phyloP scores from a whole-genome alignment of 2,797 vertebrate genomes.

The Cossypha polioptera region DNA sequence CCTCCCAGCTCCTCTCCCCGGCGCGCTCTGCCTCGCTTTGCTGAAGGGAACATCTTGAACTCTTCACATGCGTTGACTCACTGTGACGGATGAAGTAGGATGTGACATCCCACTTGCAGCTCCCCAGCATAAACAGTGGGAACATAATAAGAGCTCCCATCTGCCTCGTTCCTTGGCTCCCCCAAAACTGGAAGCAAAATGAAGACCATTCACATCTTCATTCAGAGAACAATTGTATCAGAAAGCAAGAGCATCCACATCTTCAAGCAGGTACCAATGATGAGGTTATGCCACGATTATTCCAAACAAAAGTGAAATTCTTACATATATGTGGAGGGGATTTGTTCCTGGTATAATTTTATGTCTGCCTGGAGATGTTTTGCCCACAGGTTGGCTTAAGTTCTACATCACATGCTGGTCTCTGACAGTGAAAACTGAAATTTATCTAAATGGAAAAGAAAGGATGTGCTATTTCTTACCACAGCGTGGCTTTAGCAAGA shows the following conservation, averaged over 20 bases:
- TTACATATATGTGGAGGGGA: neutral
- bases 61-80: slow-evolving; percentile 45
- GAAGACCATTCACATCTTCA: slow-evolving; percentile 16
- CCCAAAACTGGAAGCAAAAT: slow-evolving; percentile 25
- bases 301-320: neutral
- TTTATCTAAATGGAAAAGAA: neutral
- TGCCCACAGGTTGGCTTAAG: neutral
- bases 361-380: neutral
- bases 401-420: neutral
- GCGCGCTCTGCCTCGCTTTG: neutral
- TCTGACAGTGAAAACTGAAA: neutral
- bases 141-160: slow-evolving; percentile 53
- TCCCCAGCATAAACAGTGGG: slow-evolving; percentile 55
- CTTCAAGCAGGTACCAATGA: neutral
- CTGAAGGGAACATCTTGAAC: slow-evolving; percentile 67
- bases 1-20: neutral
- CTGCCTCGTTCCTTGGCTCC: neutral
- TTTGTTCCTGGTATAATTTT: neutral
- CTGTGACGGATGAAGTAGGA: slow-evolving; percentile 52
- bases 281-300: neutral
- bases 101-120: slow-evolving; percentile 56
- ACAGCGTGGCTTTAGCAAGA: neutral
- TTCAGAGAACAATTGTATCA: neutral
- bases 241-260: neutral
- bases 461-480: neutral